phyloP scores from a whole-genome alignment of 1,140 invertebrate species.

The Lucilia sericata region DNA sequence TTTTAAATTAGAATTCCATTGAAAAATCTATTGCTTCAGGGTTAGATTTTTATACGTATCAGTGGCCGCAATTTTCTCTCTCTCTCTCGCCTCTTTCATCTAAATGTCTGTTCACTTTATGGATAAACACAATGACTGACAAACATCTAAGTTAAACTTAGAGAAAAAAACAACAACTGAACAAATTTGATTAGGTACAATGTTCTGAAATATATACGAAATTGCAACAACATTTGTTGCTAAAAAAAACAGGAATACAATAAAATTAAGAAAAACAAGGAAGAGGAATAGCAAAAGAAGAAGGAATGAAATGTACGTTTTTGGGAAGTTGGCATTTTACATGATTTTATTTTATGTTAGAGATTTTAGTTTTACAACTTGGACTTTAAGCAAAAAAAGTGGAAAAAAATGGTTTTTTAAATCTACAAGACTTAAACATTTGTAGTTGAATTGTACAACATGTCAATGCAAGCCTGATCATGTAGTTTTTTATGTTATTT shows the following conservation, averaged over 20 bases:
- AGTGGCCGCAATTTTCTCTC: not conserved
- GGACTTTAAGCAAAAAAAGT: not conserved
- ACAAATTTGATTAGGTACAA: conserved; percentile 5
- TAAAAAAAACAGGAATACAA: not conserved
- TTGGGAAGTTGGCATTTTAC: not conserved
- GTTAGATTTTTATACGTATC: not conserved
- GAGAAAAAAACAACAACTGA: not conserved
- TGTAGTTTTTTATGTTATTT: not conserved
- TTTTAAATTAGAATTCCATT: conserved; percentile 10
- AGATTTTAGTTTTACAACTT: not conserved
- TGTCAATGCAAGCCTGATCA: conserved; percentile 10
- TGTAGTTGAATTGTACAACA: not conserved
- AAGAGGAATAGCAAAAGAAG: not conserved
- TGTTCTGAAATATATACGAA: not conserved
- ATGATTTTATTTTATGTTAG: not conserved
- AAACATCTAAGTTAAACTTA: not conserved
- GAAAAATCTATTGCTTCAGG: conserved; percentile 2
- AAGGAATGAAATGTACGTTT: not conserved
- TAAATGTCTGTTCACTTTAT: not conserved
- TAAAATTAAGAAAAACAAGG: not conserved
- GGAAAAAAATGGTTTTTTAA: not conserved
- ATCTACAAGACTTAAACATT: not conserved
- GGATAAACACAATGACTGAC: not conserved
- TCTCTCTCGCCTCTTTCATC: not conserved
- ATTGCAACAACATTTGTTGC: too few relatives aligned